These are phyloP conservation scores for Pituophis catenifer DNA, from an alignment of 2,113 vertebrate genomes.

Conservation along the genomic window DNA sequence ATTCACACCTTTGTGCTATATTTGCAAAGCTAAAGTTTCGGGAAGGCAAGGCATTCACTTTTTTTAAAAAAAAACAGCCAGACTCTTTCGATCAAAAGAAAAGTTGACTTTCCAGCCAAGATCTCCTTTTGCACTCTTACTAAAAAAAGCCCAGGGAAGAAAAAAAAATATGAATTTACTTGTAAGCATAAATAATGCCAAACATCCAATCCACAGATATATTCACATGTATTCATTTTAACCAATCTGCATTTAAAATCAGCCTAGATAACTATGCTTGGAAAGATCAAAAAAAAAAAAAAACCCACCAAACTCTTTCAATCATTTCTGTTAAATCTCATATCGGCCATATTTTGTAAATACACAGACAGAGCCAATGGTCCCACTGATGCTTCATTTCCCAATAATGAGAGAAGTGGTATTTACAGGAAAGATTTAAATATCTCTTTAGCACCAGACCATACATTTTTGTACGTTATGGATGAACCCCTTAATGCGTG, in stretches of 20 bases:
- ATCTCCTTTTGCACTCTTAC: neutral
- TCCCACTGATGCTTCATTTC: constrained; percentile 73
- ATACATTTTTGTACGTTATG: constrained; percentile 68
- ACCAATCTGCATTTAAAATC: constrained; percentile 25
- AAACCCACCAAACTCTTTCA: constrained; percentile 14
- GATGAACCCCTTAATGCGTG: constrained; percentile 69
- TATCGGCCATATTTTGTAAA: constrained; percentile 72
- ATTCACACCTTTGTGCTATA: neutral
- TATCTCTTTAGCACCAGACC: constrained; percentile 66
- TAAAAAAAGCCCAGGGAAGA: neutral
- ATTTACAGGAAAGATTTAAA: constrained; percentile 77
- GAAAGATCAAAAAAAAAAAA: constrained; percentile 34
- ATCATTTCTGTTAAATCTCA: constrained; percentile 65
- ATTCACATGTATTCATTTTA: neutral
- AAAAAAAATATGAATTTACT: neutral
- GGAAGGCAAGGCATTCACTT: neutral
- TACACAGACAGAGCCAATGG: constrained; percentile 62
- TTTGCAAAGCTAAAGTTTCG: neutral
- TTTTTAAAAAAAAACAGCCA: neutral
- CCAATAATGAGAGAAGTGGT: constrained; percentile 75
- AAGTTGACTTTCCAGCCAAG: neutral
- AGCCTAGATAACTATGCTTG: constrained; percentile 29
- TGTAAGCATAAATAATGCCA: constrained; percentile 26
- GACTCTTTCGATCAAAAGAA: neutral
- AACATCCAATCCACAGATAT: constrained; percentile 25